Conservation (phyloP, 2,888 invertebrate species). For the Nymphalis urticae region DNA sequence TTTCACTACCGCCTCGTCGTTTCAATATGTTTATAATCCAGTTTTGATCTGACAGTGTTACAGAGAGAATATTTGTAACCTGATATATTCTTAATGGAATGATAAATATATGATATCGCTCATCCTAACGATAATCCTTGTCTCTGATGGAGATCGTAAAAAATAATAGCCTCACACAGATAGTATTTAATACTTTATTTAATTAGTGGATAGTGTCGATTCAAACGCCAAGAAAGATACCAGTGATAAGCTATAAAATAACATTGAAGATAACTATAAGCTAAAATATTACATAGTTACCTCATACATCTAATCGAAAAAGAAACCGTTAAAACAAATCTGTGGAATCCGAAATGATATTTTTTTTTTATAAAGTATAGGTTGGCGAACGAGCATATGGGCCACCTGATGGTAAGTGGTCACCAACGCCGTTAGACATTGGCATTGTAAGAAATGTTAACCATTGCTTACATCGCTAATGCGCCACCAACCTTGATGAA, state of each 20-base stretch:
- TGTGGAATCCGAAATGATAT: no score
- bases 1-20: no score
- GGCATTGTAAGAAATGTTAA: no score
- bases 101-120: constrained; percentile 11
- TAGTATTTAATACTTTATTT: constrained; percentile 70
- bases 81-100: constrained; percentile 1
- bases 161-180: constrained; percentile 70
- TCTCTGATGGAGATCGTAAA: constrained; percentile 66
- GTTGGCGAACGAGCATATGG: no score
- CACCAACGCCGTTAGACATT: no score
- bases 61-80: background rate
- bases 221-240: constrained; percentile 33
- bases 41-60: background rate
- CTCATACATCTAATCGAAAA: constrained; percentile 21
- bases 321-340: no score
- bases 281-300: constrained; percentile 31
- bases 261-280: constrained; percentile 10
- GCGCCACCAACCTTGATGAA: no score
- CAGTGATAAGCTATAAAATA: constrained; percentile 28
- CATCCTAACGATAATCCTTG: constrained; percentile 33
- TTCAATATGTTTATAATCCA: background rate
- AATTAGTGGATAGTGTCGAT: constrained; percentile 52
- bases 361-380: no score
- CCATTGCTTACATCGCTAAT: no score
- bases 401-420: no score